Conservation (phyloP, 2,113 vertebrate genomes). For the Gnathonemus longibarbis region DNA sequence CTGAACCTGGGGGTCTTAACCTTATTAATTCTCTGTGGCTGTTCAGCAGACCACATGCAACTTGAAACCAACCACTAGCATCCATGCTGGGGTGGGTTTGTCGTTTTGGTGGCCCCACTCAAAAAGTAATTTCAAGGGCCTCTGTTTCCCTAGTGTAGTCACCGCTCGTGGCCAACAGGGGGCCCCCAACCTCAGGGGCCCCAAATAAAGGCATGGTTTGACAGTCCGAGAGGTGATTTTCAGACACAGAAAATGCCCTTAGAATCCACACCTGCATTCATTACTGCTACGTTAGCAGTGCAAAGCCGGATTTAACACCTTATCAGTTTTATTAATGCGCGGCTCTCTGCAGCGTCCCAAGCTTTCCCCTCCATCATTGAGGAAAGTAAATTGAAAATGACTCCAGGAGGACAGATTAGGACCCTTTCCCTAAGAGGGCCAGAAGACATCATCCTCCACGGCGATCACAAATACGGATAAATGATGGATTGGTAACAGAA, state of each 20-base stretch:
- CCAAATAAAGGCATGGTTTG: background rate
- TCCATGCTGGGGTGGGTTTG: background rate
- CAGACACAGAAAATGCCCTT: background rate
- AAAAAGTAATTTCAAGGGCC: background rate
- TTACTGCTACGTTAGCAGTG: background rate
- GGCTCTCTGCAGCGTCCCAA: background rate
- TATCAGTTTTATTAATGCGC: background rate
- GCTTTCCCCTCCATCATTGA: conserved; percentile 13
- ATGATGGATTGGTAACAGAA: background rate
- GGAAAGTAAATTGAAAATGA: conserved; percentile 40
- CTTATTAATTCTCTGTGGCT: background rate
- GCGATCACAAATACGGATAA: background rate
- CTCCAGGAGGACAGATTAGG: background rate
- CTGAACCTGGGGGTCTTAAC: background rate
- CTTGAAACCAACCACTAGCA: background rate
- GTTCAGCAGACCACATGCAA: background rate
- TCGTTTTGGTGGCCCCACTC: background rate
- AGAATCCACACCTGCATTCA: background rate
- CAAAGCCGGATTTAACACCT: background rate
- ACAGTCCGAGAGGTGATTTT: background rate
- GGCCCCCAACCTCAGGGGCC: background rate
- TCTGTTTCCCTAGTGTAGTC: background rate
- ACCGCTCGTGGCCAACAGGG: background rate
- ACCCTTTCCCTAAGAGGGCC: background rate
- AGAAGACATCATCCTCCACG: background rate